phyloP scores from a whole-genome alignment of 2,888 invertebrate genomes.

The Tetragonisca angustula region DNA sequence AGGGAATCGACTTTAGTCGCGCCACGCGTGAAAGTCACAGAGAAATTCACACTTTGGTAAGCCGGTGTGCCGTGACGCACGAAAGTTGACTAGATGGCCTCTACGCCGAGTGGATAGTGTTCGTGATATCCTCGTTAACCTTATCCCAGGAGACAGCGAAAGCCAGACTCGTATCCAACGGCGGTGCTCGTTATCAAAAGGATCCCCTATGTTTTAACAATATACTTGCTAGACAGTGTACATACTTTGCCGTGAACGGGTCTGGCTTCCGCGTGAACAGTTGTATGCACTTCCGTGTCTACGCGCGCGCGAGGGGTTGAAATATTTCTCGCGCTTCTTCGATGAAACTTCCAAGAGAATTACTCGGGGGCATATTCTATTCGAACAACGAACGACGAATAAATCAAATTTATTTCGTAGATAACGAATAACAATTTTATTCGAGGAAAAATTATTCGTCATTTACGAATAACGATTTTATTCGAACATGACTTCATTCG shows the following conservation, averaged over 20 bases:
- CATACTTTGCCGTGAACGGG: conserved; percentile 25
- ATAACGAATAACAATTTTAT: too few relatives aligned
- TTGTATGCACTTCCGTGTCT: conserved; percentile 1
- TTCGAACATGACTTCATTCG: too few relatives aligned
- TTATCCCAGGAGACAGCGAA: conserved; percentile 35
- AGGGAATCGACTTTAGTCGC: neutral
- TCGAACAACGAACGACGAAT: too few relatives aligned
- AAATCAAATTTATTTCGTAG: too few relatives aligned
- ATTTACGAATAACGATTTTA: too few relatives aligned
- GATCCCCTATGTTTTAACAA: conserved; percentile 34
- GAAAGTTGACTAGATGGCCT: neutral
- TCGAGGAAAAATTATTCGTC: too few relatives aligned
- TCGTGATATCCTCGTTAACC: conserved; percentile 38
- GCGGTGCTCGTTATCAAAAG: conserved; percentile 33
- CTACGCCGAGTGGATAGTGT: neutral
- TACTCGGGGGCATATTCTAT: too few relatives aligned
- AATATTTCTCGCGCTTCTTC: neutral
- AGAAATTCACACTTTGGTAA: conserved; percentile 38
- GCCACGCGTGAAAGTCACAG: conserved; percentile 3
- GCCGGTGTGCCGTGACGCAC: neutral
- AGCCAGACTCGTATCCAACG: neutral
- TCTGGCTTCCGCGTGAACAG: conserved; percentile 12
- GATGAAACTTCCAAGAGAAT: neutral
- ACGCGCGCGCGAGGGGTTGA: neutral
- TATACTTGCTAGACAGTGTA: conserved; percentile 21